Evolutionary conservation across 1,140 invertebrate species (phyloP).

Genomic region (Nephila pilipes): DNA sequence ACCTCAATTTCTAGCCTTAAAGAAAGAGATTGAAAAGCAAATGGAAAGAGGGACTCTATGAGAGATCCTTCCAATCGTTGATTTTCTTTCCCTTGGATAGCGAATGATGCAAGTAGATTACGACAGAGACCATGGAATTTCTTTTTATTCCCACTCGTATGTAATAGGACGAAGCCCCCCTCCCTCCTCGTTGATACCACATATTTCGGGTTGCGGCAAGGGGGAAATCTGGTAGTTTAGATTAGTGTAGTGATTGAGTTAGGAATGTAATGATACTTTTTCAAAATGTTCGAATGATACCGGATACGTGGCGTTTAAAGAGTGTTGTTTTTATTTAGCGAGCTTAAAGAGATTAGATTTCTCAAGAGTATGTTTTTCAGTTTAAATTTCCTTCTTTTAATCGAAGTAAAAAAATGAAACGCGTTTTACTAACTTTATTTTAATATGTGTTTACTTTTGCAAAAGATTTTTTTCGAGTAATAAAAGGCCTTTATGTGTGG

Average conservation of each 20-base stretch:
- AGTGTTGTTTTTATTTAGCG: not conserved
- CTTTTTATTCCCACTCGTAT: not conserved
- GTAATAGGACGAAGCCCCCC: not conserved
- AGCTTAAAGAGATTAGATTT: not conserved
- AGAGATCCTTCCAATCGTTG: constrained; percentile 31
- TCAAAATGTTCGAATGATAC: not conserved
- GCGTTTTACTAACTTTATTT: too few relatives aligned
- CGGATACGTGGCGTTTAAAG: not conserved
- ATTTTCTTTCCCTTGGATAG: constrained; percentile 7
- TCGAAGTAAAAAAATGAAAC: too few relatives aligned
- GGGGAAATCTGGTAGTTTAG: constrained; percentile 8
- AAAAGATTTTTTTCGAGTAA: too few relatives aligned
- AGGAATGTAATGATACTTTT: not conserved
- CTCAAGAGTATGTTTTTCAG: too few relatives aligned
- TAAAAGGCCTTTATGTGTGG: too few relatives aligned
- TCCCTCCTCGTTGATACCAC: not conserved
- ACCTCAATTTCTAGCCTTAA: constrained; percentile 41
- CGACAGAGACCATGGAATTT: not conserved
- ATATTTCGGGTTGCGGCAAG: not conserved
- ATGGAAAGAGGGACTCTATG: constrained; percentile 23
- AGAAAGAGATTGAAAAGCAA: constrained; percentile 47
- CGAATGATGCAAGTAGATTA: constrained; percentile 32
- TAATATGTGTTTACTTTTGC: too few relatives aligned
- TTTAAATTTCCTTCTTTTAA: not conserved
- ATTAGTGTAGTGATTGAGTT: constrained; percentile 27